A percentile compares a stretch with the other conserved stretches of the same genome.
Conservation (phyloP, 1,140 invertebrate genomes). For the Paramacrobiotus metropolitanus region DNA sequence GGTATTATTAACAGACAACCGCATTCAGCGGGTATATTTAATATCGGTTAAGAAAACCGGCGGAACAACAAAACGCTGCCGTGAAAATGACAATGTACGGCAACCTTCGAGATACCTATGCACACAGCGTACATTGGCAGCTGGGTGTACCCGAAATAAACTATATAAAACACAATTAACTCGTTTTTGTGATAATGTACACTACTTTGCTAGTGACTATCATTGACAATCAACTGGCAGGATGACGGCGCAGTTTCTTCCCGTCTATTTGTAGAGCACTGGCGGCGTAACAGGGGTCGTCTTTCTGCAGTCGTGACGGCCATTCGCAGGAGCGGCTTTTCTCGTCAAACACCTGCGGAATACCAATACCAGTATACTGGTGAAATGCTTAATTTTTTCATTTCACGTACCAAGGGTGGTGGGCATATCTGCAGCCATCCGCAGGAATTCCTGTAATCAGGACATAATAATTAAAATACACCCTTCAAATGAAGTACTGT, state of each 20-base stretch:
- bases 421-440: not conserved
- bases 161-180: not conserved
- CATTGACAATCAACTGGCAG: not conserved
- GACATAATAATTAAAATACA: too few relatives aligned
- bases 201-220: not conserved
- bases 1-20: too few relatives aligned
- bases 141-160: not conserved
- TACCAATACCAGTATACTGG: not conserved
- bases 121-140: not conserved
- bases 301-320: not conserved
- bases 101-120: not conserved
- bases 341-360: not conserved
- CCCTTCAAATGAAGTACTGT: too few relatives aligned
- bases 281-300: not conserved
- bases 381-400: not conserved
- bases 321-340: not conserved
- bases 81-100: too few relatives aligned
- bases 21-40: too few relatives aligned
- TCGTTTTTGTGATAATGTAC: not conserved
- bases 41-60: too few relatives aligned
- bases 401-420: not conserved
- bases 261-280: too few relatives aligned
- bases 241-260: not conserved
- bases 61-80: too few relatives aligned
- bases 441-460: not conserved